These are phyloP conservation scores for Dromas ardeola DNA, from an alignment of 2,113 vertebrate species.

Conservation along the genomic window DNA sequence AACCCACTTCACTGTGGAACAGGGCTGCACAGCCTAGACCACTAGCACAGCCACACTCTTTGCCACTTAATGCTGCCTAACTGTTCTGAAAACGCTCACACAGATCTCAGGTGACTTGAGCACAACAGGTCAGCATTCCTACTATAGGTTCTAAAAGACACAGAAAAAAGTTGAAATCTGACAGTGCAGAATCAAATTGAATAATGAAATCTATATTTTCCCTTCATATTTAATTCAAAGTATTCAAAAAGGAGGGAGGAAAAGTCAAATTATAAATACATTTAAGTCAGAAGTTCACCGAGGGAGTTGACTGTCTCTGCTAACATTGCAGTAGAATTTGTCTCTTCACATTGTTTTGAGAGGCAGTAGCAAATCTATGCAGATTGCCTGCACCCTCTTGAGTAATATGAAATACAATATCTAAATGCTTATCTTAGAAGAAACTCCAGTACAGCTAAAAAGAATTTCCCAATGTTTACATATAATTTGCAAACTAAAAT, in stretches of 20 bases:
- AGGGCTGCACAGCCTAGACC: neutral
- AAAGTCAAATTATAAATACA: neutral
- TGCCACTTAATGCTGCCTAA: neutral
- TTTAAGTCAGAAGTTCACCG: neutral
- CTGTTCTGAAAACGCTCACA: neutral
- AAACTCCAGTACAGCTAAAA: neutral
- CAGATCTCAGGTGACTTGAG: neutral
- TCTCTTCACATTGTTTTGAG: neutral
- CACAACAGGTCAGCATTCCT: neutral
- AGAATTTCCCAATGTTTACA: neutral
- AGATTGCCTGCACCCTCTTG: neutral
- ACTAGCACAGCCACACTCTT: neutral
- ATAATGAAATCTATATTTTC: neutral
- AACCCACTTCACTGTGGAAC: neutral
- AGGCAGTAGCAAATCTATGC: neutral
- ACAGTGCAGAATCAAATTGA: neutral
- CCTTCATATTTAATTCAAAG: neutral
- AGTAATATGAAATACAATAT: neutral
- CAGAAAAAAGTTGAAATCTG: neutral
- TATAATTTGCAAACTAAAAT: neutral
- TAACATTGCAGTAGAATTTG: neutral
- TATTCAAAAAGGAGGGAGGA: neutral
- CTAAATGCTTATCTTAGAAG: neutral
- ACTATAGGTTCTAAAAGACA: neutral
- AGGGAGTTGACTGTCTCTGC: neutral